Conservation (phyloP, 2,113 vertebrate genomes). For the Chauna torquata region DNA sequence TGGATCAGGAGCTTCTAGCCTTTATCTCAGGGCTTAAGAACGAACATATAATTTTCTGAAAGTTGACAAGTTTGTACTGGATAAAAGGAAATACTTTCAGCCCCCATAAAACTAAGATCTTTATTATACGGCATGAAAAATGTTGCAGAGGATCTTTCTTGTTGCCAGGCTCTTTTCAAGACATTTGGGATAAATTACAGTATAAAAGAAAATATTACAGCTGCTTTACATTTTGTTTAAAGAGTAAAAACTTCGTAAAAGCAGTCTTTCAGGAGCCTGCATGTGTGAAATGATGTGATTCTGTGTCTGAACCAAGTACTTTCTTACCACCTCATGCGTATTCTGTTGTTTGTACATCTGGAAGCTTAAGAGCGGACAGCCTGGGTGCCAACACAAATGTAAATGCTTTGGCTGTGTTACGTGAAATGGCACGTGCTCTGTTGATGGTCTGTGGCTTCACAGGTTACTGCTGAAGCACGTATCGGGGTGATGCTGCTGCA, state of each 20-base stretch:
- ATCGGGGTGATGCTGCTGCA: not conserved
- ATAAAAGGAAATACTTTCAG: constrained; percentile 5
- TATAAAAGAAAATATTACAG: not conserved
- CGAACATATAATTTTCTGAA: not conserved
- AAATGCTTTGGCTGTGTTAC: not conserved
- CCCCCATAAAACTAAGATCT: not conserved
- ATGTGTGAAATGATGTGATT: not conserved
- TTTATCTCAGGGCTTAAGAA: not conserved
- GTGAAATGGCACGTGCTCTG: not conserved
- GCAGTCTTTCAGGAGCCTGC: not conserved
- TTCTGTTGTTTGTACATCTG: not conserved
- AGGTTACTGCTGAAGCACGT: not conserved
- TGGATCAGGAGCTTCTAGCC: not conserved
- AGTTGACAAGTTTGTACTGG: not conserved
- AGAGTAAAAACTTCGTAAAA: not conserved
- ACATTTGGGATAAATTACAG: not conserved
- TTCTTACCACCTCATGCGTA: not conserved
- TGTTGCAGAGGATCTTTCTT: not conserved
- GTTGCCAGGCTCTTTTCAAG: not conserved
- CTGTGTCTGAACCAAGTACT: not conserved
- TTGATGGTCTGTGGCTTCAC: not conserved
- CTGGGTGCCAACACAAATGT: not conserved
- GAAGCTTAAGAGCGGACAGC: not conserved
- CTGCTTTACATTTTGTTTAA: not conserved
- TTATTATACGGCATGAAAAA: not conserved